Base-by-base conservation (phyloP, 2,797 vertebrate species). In the Trematomus bernacchii region DNA sequence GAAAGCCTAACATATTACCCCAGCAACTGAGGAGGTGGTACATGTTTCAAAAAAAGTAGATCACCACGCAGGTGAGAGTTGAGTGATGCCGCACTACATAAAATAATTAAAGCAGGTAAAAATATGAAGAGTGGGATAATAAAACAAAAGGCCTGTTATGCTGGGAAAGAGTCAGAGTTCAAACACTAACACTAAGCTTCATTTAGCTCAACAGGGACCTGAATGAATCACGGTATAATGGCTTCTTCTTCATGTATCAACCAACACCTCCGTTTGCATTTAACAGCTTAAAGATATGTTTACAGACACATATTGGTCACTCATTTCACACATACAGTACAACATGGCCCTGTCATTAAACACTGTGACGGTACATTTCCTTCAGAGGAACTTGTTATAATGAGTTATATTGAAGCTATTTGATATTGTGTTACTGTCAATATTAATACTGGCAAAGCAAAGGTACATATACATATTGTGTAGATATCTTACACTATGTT, bases 21-120 rank as follows among this genome's bases (percentile, higher is more conserved):
- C 66, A 64, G 71, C 74, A 80, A 70, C 83, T 62, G 76, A 75
- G 75, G 66, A 13, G 14, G 51, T 37, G 63, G 52, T 15, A 74
- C 69, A 68, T 51, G 37, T 33, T 47, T 7, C 3, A 33, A 33
- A 67, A 27, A 10, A n/a, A 57, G 44, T 37, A 48, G 27, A 65
- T 67, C 30, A 60, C 73, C 68, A 77, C 19, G 3, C 71, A 65
- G 65, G 83, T 73, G 71, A 86, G 83, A 71, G 79, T 33, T 77
- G 70, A 80, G 18, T 33, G 21, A 79, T 58, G 37, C 23, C 43
- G 19, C 2, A 43, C 30, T 2, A 43, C 16, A 71, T n/a, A 40
- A 84, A 86, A 81, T 79, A 70, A 89, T 85, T 61, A 76, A 33
- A 53, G 76, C 18, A 11, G 30, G 62, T 59, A 55, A 67, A 67